Base-by-base conservation (phyloP, 2,797 vertebrate genomes). In the Threskiornis aethiopicus region DNA sequence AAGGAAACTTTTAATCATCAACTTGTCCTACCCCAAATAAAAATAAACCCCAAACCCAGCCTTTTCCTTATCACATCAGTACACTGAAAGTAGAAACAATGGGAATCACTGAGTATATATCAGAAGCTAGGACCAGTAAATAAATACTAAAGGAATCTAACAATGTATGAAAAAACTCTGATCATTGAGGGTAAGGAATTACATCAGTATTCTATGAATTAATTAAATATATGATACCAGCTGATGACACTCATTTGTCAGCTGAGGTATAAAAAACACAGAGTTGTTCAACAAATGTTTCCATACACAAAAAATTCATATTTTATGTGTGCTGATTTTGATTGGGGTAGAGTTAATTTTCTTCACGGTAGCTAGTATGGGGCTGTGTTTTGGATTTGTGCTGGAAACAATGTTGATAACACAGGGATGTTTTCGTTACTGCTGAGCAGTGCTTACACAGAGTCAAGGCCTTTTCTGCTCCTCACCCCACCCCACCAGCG, bases 401-500 rank as follows among this genome's bases (percentile, higher is more conserved):
- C 57, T 37, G 24, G 10, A 37, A 59, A 37, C n/a, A 25, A 16
- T 35, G 22, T 59, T 59, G 57, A 37, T 37, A 37, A 26, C 0
- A 3, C 24, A 59, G 24, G 35, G 24, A 11, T 59, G 24, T 17
- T 17, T 37, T 59, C 1, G 3, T 8, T 26, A 59, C 1, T 37
- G n/a, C n/a, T 59, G 57, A 59, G 57, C 35, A 26, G 35, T 12
- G 57, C 35, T 59, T 1, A 12, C 35, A 37, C 57, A 37, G 10
- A 58, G n/a, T 59, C 57, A 59, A 59, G 57, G 57, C 16, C 35
- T 17, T 37, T 26, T 37, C 24, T 59, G 57, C n/a, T 11, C 1
- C 54, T 55, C 31, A 33, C 21, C 2, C n/a, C 5, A 4, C 16
- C 15, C 24, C 20, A 4, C 16, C 57, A 59, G n/a, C 1, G 5